Percentiles rank a stretch among this genome's conserved stretches.
Evolutionary conservation across 2,113 vertebrate genomes (phyloP).

Genomic region (Bombycilla garrulus): DNA sequence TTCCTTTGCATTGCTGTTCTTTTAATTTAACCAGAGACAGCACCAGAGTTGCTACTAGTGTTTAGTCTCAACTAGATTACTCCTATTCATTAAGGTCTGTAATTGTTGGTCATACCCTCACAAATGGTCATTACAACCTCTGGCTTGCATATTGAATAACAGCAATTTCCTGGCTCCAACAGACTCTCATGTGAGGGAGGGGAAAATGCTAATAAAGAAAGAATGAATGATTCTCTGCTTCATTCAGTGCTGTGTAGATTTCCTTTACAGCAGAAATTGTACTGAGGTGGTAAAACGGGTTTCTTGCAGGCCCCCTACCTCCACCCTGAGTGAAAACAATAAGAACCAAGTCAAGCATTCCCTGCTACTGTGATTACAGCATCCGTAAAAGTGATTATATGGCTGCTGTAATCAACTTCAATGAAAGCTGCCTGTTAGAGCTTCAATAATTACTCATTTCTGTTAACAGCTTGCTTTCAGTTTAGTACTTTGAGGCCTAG

Average conservation of each 20-base stretch:
- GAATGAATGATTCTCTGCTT: conserved; percentile 83
- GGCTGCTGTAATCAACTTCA: conserved; percentile 87
- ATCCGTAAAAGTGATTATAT: conserved; percentile 89
- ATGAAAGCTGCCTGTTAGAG: conserved; percentile 88
- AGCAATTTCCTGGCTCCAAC: conserved; percentile 85
- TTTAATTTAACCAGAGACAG: conserved; percentile 86
- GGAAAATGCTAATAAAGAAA: conserved; percentile 84
- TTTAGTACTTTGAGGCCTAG: conserved; percentile 81
- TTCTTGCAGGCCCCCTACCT: conserved; percentile 80
- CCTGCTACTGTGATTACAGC: conserved; percentile 86
- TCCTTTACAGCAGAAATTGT: conserved; percentile 82
- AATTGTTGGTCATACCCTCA: conserved; percentile 86
- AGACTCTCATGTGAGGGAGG: conserved; percentile 80
- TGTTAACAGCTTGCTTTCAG: conserved; percentile 86
- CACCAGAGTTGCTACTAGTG: conserved; percentile 77
- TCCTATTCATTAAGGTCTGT: conserved; percentile 83
- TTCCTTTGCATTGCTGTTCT: conserved; percentile 82
- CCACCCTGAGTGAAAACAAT: conserved; percentile 84
- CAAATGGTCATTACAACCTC: conserved; percentile 85
- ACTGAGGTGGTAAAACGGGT: conserved; percentile 78
- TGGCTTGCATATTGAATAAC: conserved; percentile 84
- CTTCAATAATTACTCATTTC: conserved; percentile 90
- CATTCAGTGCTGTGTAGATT: conserved; percentile 81
- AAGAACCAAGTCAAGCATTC: conserved; percentile 85
- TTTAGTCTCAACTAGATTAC: conserved; percentile 85